Percentiles rank a stretch among this genome's conserved stretches.
Conservation (phyloP, 2,888 invertebrate genomes). For the Zeuzera pyrina region DNA sequence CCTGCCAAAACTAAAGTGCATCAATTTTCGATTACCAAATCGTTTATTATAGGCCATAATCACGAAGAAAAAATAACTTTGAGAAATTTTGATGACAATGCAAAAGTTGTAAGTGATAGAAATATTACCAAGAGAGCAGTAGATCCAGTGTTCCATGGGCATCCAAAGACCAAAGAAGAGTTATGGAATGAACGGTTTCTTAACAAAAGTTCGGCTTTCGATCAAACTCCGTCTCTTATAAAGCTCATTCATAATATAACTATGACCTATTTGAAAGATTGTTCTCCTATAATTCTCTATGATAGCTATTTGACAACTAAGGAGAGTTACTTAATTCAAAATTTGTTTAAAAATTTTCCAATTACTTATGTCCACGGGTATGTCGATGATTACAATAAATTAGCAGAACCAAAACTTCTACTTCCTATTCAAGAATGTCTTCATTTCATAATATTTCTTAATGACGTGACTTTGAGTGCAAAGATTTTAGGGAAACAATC, state of each 20-base stretch:
- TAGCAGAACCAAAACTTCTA: conserved; percentile 56
- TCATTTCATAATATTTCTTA: conserved; percentile 78
- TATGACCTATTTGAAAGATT: conserved; percentile 73
- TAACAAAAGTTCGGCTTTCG: conserved; percentile 39
- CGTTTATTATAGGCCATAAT: not conserved
- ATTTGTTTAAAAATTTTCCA: conserved; percentile 71
- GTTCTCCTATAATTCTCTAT: conserved; percentile 79
- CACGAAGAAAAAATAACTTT: conserved; percentile 8
- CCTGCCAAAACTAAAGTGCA: too few relatives aligned
- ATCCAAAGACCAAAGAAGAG: conserved; percentile 73
- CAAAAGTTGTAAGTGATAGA: conserved; percentile 3
- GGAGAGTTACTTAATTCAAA: conserved; percentile 71
- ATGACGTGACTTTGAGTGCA: conserved; percentile 73
- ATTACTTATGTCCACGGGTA: conserved; percentile 75
- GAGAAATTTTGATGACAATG: conserved; percentile 14
- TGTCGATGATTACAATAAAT: conserved; percentile 61
- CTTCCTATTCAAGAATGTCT: conserved; percentile 65
- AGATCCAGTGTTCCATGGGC: conserved; percentile 70
- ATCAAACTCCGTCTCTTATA: conserved; percentile 75
- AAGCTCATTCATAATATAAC: conserved; percentile 74
- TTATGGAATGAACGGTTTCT: conserved; percentile 66
- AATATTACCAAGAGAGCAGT: conserved; percentile 37
- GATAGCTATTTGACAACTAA: conserved; percentile 72
- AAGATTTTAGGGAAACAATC: conserved; percentile 76
- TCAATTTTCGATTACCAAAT: conserved; percentile 5